These are phyloP conservation scores for Neotragus pygmaeus DNA, from an alignment of 2,113 vertebrate genomes.

Conservation along the genomic window DNA sequence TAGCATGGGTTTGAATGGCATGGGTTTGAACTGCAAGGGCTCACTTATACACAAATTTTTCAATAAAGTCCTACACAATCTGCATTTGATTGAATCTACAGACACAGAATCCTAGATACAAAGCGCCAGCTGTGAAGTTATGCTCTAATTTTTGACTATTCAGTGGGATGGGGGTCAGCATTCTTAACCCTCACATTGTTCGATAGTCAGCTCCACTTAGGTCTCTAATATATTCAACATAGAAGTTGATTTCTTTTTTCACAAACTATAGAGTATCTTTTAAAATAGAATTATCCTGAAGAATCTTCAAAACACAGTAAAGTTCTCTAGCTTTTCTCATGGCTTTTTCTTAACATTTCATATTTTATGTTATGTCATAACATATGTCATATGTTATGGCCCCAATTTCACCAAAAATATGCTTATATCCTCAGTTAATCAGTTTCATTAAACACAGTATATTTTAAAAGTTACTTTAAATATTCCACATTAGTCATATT, in stretches of 20 bases:
- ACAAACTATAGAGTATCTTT: neutral
- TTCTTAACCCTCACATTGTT: neutral
- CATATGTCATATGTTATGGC: neutral
- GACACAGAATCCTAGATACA: neutral
- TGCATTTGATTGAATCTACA: neutral
- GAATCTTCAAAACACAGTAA: neutral
- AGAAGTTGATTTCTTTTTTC: neutral
- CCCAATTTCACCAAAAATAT: neutral
- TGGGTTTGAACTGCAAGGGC: neutral
- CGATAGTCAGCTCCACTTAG: neutral
- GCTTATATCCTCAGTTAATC: neutral
- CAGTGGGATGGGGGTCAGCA: neutral
- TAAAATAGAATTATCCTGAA: neutral
- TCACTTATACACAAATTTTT: neutral
- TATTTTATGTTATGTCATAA: neutral
- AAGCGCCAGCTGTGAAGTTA: neutral
- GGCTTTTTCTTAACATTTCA: neutral
- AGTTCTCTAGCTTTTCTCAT: neutral
- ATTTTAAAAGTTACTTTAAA: constrained; percentile 6
- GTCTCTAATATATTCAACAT: neutral
- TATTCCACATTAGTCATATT: neutral
- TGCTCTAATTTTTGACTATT: neutral
- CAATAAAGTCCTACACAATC: neutral
- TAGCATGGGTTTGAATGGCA: neutral
- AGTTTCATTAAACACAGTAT: neutral